A percentile compares a stretch with the other conserved stretches of the same genome.
phyloP scores from a whole-genome alignment of 2,888 invertebrate species.

The Dryobotodes eremita region DNA sequence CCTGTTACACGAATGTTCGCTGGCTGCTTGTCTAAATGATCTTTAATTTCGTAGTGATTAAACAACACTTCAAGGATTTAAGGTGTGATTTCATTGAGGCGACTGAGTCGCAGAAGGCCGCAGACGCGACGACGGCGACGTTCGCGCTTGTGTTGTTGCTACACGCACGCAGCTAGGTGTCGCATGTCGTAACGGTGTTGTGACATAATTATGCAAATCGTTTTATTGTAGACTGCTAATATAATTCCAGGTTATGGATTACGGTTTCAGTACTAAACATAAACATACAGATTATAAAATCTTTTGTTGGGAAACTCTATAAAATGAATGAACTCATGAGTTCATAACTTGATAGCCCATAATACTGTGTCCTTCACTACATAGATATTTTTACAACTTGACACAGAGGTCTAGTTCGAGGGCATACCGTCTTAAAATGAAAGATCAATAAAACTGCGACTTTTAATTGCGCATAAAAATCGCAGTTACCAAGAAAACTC shows the following conservation, averaged over 20 bases:
- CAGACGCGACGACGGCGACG: conserved; percentile 17
- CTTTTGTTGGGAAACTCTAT: neutral
- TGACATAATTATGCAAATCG: conserved; percentile 50
- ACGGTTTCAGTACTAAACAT: conserved; percentile 3
- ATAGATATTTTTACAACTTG: conserved; percentile 1
- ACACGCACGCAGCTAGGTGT: conserved; percentile 39
- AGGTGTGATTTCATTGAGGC: conserved; percentile 69
- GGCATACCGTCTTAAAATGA: conserved; percentile 13
- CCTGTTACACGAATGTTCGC: conserved; percentile 77
- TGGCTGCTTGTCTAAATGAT: conserved; percentile 70
- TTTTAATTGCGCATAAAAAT: conserved; percentile 36
- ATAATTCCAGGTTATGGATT: conserved; percentile 11
- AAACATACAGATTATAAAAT: conserved; percentile 16
- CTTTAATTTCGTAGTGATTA: conserved; percentile 82
- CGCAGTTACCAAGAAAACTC: conserved; percentile 9
- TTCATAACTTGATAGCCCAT: neutral
- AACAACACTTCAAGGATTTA: conserved; percentile 84
- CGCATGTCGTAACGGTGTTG: conserved; percentile 57
- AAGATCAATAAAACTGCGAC: conserved; percentile 21
- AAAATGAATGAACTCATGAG: too few species aligned
- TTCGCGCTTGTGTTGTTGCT: conserved; percentile 39
- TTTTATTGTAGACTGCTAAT: conserved; percentile 21
- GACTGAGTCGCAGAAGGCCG: conserved; percentile 57
- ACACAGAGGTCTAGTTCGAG: conserved; percentile 24
- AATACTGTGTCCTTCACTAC: neutral